phyloP scores from a whole-genome alignment of 2,797 vertebrate species.

The Dendrocincla tyrannina region DNA sequence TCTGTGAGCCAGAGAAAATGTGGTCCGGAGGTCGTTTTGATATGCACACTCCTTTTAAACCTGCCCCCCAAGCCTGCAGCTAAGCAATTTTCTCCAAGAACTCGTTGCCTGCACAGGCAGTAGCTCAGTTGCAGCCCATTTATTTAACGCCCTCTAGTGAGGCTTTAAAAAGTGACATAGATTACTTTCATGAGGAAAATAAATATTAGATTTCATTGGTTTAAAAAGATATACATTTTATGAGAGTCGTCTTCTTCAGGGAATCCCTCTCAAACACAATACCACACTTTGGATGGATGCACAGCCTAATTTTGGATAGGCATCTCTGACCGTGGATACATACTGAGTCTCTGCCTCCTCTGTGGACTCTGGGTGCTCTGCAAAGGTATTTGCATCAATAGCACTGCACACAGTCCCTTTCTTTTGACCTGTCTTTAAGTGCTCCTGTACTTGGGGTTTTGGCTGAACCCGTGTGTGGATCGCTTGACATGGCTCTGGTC shows the following conservation, averaged over 20 bases:
- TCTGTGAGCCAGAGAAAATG: not conserved
- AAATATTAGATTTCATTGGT: not conserved
- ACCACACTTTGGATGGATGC: not conserved
- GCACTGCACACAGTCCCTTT: not conserved
- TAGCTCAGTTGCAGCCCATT: not conserved
- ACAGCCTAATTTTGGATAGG: not conserved
- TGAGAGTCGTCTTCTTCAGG: not conserved
- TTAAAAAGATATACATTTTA: not conserved
- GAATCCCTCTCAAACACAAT: not conserved
- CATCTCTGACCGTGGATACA: not conserved
- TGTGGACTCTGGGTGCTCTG: not conserved
- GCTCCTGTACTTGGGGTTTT: not conserved
- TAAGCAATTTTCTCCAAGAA: not conserved
- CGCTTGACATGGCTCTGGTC: not conserved
- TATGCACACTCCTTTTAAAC: not conserved
- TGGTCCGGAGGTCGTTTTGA: not conserved
- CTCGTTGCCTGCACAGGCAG: not conserved
- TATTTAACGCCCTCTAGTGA: slow-evolving; percentile 45
- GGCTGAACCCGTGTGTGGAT: not conserved
- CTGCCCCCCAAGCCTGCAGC: not conserved
- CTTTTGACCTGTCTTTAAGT: not conserved
- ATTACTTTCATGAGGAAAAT: not conserved
- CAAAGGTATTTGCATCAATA: not conserved
- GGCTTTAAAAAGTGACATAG: not conserved
- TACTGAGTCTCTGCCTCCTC: not conserved